Evolutionary conservation across 2,888 invertebrate species (phyloP).

Genomic region (Rapana venosa): DNA sequence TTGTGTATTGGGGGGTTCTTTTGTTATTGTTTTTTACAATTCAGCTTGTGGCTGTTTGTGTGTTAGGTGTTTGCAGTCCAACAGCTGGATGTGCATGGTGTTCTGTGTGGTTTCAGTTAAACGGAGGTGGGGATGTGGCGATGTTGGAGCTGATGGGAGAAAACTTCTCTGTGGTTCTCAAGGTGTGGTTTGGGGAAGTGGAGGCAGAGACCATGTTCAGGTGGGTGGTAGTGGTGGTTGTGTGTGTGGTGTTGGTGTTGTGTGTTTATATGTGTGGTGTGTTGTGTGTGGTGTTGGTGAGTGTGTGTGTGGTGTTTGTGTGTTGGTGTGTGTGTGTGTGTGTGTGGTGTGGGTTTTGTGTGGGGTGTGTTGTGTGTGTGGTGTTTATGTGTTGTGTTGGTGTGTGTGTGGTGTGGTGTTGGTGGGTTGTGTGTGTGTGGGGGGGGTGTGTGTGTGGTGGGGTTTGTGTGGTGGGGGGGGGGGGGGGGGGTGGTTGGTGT

Average conservation of each 20-base stretch:
- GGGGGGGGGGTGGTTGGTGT: too few species aligned
- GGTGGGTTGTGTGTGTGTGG: too few species aligned
- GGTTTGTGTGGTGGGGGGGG: too few species aligned
- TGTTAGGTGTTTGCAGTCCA: too few species aligned
- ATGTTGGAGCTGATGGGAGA: conserved; percentile 98
- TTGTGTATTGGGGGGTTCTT: too few species aligned
- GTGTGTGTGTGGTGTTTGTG: not conserved
- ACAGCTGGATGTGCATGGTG: too few species aligned
- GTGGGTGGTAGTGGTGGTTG: conserved; percentile 84
- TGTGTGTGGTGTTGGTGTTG: not conserved
- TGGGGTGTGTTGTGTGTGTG: not conserved
- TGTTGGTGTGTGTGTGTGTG: not conserved
- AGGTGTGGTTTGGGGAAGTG: conserved; percentile 97
- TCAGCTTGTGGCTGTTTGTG: too few species aligned
- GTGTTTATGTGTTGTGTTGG: not conserved
- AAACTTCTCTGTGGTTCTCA: conserved; percentile 96
- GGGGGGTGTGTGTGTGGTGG: too few species aligned
- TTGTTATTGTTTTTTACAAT: too few species aligned
- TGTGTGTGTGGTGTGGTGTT: not conserved
- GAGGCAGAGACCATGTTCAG: conserved; percentile 98
- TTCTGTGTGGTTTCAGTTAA: conserved; percentile 79
- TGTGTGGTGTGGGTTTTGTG: not conserved
- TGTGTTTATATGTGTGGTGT: not conserved
- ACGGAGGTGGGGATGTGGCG: conserved; percentile 98
- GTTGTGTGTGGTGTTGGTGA: not conserved